Percentiles rank a stretch among this genome's conserved stretches.
phyloP scores from a whole-genome alignment of 2,797 vertebrate genomes.

The Brachymystax lenok region DNA sequence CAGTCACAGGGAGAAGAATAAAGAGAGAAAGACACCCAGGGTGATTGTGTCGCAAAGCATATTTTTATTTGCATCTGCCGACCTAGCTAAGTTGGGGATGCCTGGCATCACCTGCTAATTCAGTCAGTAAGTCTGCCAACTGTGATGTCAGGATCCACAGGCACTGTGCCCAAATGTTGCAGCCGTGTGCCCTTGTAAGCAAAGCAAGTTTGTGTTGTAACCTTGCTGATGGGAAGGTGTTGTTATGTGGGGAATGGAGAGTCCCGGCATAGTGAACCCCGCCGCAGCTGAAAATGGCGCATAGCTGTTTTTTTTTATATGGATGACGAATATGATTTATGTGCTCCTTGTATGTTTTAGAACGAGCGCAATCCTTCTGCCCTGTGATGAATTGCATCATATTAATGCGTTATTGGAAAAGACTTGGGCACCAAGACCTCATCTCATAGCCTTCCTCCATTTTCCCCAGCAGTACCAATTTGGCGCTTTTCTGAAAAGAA shows the following conservation, averaged over 20 bases:
- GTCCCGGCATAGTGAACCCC: constrained; percentile 56
- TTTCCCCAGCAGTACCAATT: background rate
- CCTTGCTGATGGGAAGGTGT: constrained; percentile 64
- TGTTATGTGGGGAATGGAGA: constrained; percentile 1
- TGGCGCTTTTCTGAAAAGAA: background rate
- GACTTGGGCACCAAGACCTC: constrained; percentile 59
- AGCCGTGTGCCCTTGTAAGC: constrained; percentile 55
- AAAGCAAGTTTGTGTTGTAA: constrained; percentile 70
- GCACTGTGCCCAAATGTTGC: constrained; percentile 52
- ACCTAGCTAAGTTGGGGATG: constrained; percentile 56
- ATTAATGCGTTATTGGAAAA: constrained; percentile 68
- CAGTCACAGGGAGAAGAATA: constrained; percentile 9
- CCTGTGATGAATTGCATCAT: constrained; percentile 80
- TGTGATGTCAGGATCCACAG: constrained; percentile 40
- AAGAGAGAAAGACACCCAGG: constrained; percentile 27
- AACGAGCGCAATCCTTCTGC: constrained; percentile 62
- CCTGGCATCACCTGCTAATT: constrained; percentile 39
- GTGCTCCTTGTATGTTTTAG: constrained; percentile 57
- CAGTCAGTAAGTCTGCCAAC: constrained; percentile 22
- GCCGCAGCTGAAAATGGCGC: constrained; percentile 57
- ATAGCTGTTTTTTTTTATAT: constrained; percentile 65
- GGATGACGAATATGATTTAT: constrained; percentile 78
- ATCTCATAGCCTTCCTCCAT: constrained; percentile 55
- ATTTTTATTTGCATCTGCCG: constrained; percentile 48
- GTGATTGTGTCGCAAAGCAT: constrained; percentile 41